These are phyloP conservation scores for Thymelicus lineola DNA, from an alignment of 2,888 invertebrate genomes.

Conservation along the genomic window DNA sequence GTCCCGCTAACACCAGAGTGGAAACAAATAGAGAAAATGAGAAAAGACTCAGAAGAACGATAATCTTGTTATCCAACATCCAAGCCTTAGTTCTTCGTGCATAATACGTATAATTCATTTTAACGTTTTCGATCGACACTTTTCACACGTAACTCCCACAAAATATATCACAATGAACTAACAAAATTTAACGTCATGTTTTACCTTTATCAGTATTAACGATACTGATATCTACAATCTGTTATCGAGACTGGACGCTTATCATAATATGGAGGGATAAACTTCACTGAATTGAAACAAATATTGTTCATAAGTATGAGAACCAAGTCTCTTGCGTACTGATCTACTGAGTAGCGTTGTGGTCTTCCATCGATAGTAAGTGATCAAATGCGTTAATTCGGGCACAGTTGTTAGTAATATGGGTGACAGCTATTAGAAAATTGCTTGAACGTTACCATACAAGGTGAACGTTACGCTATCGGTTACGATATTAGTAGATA, in stretches of 20 bases:
- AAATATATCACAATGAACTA: not conserved
- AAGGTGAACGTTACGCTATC: too few species aligned
- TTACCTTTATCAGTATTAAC: not conserved
- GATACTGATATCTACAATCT: not conserved
- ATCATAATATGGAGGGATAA: not conserved
- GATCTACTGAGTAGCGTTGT: too few species aligned
- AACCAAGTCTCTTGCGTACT: too few species aligned
- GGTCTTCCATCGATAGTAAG: too few species aligned
- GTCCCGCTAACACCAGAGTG: constrained; percentile 64
- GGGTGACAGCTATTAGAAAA: too few species aligned
- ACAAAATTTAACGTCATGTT: not conserved
- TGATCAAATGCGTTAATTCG: too few species aligned
- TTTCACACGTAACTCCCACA: not conserved
- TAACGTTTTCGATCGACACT: constrained; percentile 34
- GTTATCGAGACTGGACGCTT: not conserved
- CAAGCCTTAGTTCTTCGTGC: constrained; percentile 61
- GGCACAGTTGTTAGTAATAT: too few species aligned
- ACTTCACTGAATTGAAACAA: not conserved
- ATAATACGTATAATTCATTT: constrained; percentile 61
- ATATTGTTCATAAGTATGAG: too few species aligned
- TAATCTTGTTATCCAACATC: constrained; percentile 73
- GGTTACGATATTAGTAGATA: too few species aligned
- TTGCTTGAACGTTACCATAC: too few species aligned
- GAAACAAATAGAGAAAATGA: constrained; percentile 73
- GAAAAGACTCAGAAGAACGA: constrained; percentile 66